phyloP scores from a whole-genome alignment of 2,888 invertebrate species.

The Apamea crenata region DNA sequence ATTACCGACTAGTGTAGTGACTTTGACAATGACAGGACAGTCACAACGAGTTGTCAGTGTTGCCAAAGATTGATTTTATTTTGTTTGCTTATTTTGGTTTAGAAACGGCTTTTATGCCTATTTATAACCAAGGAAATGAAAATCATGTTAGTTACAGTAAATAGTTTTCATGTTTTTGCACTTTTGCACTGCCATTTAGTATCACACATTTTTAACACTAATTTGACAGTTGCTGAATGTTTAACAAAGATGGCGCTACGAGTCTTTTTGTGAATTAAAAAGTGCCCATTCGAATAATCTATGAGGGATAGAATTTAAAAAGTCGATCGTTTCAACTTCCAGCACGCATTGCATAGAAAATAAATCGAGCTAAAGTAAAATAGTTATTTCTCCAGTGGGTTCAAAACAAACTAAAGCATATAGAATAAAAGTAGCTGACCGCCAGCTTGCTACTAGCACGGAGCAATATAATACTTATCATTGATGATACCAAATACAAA shows the following conservation, averaged over 20 bases:
- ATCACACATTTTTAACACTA: background rate
- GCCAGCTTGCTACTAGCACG: background rate
- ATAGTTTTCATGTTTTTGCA: background rate
- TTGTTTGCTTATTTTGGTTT: background rate
- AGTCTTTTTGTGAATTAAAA: background rate
- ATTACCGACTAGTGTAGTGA: background rate
- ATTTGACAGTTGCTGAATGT: background rate
- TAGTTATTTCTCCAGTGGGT: background rate
- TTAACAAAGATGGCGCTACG: slow-evolving; percentile 36
- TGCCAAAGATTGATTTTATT: background rate
- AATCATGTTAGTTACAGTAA: background rate
- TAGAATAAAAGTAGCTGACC: background rate
- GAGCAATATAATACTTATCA: background rate
- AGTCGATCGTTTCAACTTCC: background rate
- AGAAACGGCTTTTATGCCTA: background rate
- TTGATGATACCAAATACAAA: background rate
- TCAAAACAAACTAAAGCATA: background rate
- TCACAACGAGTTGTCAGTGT: background rate
- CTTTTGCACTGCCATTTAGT: slow-evolving; percentile 18
- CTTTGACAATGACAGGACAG: slow-evolving; percentile 14
- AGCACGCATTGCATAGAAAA: background rate
- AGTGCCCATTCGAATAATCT: background rate
- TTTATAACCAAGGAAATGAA: background rate
- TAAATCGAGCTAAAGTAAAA: background rate
- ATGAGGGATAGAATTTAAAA: background rate